These are phyloP conservation scores for Sphaeridia pumilis DNA, from an alignment of 2,888 invertebrate species.

Conservation along the genomic window DNA sequence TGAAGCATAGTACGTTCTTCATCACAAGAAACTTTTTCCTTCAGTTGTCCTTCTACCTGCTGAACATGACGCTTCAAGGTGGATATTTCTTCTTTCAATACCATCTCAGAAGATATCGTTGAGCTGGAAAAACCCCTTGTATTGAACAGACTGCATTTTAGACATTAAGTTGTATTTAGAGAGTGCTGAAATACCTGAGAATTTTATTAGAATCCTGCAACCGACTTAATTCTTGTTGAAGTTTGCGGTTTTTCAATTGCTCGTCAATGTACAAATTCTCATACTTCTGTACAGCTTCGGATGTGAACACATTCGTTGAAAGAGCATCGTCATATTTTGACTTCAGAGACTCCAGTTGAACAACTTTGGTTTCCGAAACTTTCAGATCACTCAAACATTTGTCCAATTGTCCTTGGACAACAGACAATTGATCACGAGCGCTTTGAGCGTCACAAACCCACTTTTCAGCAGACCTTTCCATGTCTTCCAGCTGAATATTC, in stretches of 20 bases:
- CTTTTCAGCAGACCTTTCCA: conserved; percentile 30
- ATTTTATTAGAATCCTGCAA: conserved; percentile 21
- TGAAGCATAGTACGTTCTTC: conserved; percentile 19
- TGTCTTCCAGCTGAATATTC: conserved; percentile 22
- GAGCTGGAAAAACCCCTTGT: conserved; percentile 8
- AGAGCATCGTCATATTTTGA: conserved; percentile 13
- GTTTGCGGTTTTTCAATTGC: conserved; percentile 21
- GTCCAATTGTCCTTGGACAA: conserved; percentile 22
- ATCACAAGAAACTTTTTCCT: conserved; percentile 21
- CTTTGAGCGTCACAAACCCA: conserved; percentile 31
- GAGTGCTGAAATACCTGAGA: conserved; percentile 15
- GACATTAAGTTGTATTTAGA: background rate
- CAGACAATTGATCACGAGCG: conserved; percentile 22
- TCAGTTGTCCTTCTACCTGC: conserved; percentile 15
- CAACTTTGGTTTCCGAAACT: conserved; percentile 15
- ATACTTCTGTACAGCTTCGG: conserved; percentile 23
- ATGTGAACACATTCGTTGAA: conserved; percentile 9
- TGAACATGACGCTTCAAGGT: conserved; percentile 22
- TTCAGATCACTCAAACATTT: conserved; percentile 27
- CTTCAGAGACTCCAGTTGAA: conserved; percentile 20
- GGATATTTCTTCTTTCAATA: conserved; percentile 27
- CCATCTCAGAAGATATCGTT: conserved; percentile 29
- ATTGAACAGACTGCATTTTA: background rate
- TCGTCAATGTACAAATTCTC: conserved; percentile 31
- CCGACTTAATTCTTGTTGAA: conserved; percentile 16